Evolutionary conservation across 2,113 vertebrate genomes (phyloP), one percentile per base, ranked within the genome.

Genomic region (Boleophthalmus pectinirostris): DNA sequence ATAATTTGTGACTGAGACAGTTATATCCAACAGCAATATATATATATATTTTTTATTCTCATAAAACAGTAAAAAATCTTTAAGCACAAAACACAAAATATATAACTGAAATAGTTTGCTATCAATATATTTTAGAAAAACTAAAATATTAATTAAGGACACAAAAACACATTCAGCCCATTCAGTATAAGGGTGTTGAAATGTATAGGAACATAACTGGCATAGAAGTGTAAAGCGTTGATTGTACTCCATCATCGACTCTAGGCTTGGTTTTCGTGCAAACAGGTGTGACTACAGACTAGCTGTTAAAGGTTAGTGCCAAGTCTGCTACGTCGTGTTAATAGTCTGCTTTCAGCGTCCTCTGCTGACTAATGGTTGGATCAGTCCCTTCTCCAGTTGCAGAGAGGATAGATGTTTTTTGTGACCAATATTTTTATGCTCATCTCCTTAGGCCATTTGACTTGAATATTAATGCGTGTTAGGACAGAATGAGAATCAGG

Each of bases 251-350:
- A 77, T 88, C 89, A 85, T 77, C 87, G 72, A 57, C 68, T 72
- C 1, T 1, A 66, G 70, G 61, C 25, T 87, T 84, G 54, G 78
- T 82, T 93, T 91, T 88, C 89, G 85, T 65, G 25, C 57, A 70
- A 91, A 91, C 91, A 92, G 88, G 88, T 93, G 90, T 84, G 77
- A 64, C 21, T 83, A 72, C 82, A 86, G 69, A 89, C 82, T 25
- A 25, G 23, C 23, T 14, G 68, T n/a, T 83, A 72, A 82, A 86
- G 69, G 88, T 81, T 72, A 67, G 57, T 43, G 61, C 61, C n/a
- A 64, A 35, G 60, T 63, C 60, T 35, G 75, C 64, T 53, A 43
- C 45, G 66, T 74, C 79, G 72, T 77, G 78, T 83, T 85, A 24
- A 65, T 76, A 38, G n/a, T 56, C 68, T 60, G 51, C 70, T 5